Percentiles rank a stretch among this genome's conserved stretches.
Conservation (phyloP, 2,888 invertebrate species). For the Conistra vaccinii region DNA sequence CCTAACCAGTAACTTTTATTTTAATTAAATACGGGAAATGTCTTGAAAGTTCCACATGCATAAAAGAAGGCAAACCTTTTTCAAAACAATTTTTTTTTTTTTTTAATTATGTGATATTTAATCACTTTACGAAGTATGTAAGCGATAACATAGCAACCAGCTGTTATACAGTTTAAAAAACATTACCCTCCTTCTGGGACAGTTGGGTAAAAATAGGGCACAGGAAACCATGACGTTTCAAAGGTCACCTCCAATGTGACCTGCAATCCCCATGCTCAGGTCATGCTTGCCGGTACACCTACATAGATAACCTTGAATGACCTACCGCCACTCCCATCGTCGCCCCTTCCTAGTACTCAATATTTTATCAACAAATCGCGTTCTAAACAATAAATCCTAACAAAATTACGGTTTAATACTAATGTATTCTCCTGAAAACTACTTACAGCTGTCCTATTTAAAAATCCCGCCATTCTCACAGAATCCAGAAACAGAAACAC, state of each 20-base stretch:
- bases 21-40: background rate
- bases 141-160: background rate
- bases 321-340: slow-evolving; percentile 76
- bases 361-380: slow-evolving; percentile 33
- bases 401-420: slow-evolving; percentile 7
- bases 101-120: slow-evolving; percentile 8
- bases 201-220: slow-evolving; percentile 4
- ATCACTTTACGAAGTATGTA: background rate
- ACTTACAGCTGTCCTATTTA: slow-evolving; percentile 76
- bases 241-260: slow-evolving; percentile 87
- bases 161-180: background rate
- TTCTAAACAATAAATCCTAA: slow-evolving; percentile 17
- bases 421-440: slow-evolving; percentile 13
- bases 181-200: too few species aligned
- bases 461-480: slow-evolving; percentile 80
- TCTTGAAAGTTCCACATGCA: background rate
- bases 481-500: slow-evolving; percentile 63
- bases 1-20: too few species aligned
- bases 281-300: slow-evolving; percentile 84
- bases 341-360: slow-evolving; percentile 33
- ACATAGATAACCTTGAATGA: slow-evolving; percentile 89
- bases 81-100: too few species aligned
- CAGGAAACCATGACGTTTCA: slow-evolving; percentile 55
- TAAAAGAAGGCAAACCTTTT: background rate
- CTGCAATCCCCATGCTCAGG: slow-evolving; percentile 78